Evolutionary conservation across 2,888 invertebrate species (phyloP), one percentile per base, ranked within the genome.

Genomic region (Conops quadrifasciatus): DNA sequence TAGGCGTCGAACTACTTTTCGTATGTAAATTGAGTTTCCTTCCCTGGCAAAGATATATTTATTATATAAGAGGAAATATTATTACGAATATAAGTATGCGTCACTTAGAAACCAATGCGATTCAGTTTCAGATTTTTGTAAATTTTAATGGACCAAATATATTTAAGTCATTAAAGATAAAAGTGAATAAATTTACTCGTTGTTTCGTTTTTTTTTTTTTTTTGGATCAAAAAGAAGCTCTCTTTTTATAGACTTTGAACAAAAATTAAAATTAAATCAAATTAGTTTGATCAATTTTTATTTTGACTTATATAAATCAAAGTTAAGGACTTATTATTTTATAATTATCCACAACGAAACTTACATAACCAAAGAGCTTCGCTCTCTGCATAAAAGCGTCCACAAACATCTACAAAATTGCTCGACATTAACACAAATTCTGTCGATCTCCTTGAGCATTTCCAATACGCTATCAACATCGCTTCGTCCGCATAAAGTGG

Each of bases 351-450:
- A n/a, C n/a, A n/a, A n/a, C n/a, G n/a, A n/a, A n/a, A n/a, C 56
- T 72, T 76, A 83, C 83, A 78, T 78, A 49, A 77, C 43, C 2
- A 82, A 77, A 1, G 71, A 64, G 13, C 79, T 74, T 3, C 73
- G 65, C 15, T 73, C 72, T 1, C 21, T 43, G 19, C 67, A 68
- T 11, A 81, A 21, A n/a, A 78, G 26, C 13, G 59, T 71, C 59
- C 77, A 71, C 43, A 82, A 60, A 5, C 56, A 28, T 56, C 68
- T 63, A 21, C 77, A 76, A 7, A 75, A 64, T n/a, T 70, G 65
- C 13, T 51, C 16, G 3, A 77, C 70, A 3, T 75, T 72, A 3
- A 71, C 30, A 68, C 80, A 79, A 30, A 74, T 66, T 1, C 30
- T n/a, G 70, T 83, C 78, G 3, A 81, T 73, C 53, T 73, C 70